A percentile compares a stretch with the other conserved stretches of the same genome.
These are phyloP conservation scores for Calliscelio sp. DNA, from an alignment of 2,888 invertebrate species.

Conservation along the genomic window DNA sequence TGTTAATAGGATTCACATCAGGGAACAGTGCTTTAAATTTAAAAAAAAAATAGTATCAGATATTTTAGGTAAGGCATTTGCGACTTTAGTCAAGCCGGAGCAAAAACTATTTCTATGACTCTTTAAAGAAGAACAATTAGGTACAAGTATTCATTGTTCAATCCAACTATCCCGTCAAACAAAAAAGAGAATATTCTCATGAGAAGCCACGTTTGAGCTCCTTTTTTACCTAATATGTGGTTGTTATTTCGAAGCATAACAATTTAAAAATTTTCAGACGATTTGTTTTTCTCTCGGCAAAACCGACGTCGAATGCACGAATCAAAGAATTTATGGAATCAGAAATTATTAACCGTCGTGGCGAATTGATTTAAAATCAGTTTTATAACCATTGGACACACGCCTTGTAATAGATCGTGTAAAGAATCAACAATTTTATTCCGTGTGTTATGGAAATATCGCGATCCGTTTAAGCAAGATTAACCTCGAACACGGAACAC, in stretches of 20 bases:
- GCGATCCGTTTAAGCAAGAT: slow-evolving; percentile 40
- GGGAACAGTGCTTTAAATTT: slow-evolving; percentile 60
- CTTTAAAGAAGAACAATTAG: slow-evolving; percentile 4
- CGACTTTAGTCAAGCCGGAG: slow-evolving; percentile 30
- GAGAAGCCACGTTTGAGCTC: slow-evolving; percentile 72
- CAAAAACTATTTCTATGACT: slow-evolving; percentile 28
- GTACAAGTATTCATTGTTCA: slow-evolving; percentile 46
- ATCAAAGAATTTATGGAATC: slow-evolving; percentile 8
- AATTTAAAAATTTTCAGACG: slow-evolving; percentile 55
- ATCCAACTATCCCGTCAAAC: slow-evolving; percentile 51
- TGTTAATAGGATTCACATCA: slow-evolving; percentile 69
- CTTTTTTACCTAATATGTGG: slow-evolving; percentile 71
- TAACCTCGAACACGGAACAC: slow-evolving; percentile 47
- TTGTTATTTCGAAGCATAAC: slow-evolving; percentile 46
- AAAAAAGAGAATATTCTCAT: slow-evolving; percentile 70
- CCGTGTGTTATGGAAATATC: slow-evolving; percentile 42
- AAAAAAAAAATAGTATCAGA: slow-evolving; percentile 16
- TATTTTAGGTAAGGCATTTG: slow-evolving; percentile 36
- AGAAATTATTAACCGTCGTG: slow-evolving; percentile 12
- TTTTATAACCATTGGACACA: slow-evolving; percentile 71
- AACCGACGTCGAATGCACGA: slow-evolving; percentile 55
- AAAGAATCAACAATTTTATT: slow-evolving; percentile 55
- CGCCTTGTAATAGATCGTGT: slow-evolving; percentile 53
- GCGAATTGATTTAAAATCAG: slow-evolving; percentile 1
- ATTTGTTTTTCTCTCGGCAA: slow-evolving; percentile 65